Evolutionary conservation across 2,888 invertebrate species (phyloP).

Genomic region (Ochropacha duplaris): DNA sequence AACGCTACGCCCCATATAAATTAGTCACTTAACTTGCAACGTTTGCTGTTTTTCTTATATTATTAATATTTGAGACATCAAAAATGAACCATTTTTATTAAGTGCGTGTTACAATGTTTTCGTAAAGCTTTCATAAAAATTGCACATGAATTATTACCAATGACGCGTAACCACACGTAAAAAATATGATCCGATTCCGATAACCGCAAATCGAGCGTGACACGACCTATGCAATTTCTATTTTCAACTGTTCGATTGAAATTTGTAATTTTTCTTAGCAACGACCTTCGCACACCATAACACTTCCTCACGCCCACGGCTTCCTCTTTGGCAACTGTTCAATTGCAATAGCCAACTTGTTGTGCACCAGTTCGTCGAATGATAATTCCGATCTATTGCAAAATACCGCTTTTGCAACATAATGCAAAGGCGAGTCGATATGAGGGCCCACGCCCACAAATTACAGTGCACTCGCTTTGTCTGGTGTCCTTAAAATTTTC

Average conservation of each 20-base stretch:
- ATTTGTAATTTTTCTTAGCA: conserved; percentile 26
- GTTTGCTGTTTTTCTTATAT: not conserved
- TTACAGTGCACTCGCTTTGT: conserved; percentile 66
- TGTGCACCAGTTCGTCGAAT: conserved; percentile 79
- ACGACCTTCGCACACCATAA: conserved; percentile 57
- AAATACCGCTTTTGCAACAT: conserved; percentile 67
- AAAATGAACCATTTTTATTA: no score
- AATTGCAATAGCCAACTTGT: conserved; percentile 58
- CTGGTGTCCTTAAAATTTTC: conserved; percentile 50
- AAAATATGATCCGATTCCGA: conserved; percentile 26
- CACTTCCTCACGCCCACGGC: conserved; percentile 65
- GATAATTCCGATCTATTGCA: conserved; percentile 80
- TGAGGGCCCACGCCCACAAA: conserved; percentile 74
- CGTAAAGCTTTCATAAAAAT: conserved; percentile 5
- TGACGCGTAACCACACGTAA: conserved; percentile 8
- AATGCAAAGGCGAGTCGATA: conserved; percentile 70
- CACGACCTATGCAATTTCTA: conserved; percentile 37
- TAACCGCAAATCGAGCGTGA: conserved; percentile 24
- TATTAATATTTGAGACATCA: not conserved
- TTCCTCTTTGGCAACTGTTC: conserved; percentile 64
- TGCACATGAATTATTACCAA: conserved; percentile 8
- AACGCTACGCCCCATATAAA: not conserved
- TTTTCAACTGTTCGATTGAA: conserved; percentile 40
- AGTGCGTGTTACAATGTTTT: not conserved
- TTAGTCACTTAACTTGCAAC: not conserved